Evolutionary conservation across 2,888 invertebrate species (phyloP).

Genomic region (Ophion slaviceki): DNA sequence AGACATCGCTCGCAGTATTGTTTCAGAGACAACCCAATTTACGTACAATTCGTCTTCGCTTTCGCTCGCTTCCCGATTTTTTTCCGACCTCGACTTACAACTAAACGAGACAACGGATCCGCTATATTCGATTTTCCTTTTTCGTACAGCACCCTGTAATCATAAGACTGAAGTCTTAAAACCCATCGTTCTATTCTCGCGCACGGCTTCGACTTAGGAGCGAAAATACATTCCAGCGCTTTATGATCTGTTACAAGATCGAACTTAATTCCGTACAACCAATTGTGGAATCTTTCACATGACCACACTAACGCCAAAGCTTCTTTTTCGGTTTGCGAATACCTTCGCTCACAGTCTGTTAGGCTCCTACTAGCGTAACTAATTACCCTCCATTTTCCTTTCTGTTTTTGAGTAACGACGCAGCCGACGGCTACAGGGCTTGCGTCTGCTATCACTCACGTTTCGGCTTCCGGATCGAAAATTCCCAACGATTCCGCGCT

Average conservation of each 20-base stretch:
- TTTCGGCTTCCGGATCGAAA: constrained; percentile 73
- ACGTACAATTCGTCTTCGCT: too few species aligned
- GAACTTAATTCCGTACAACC: constrained; percentile 80
- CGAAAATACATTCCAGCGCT: constrained; percentile 75
- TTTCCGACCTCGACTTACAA: not conserved
- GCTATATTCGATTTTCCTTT: constrained; percentile 72
- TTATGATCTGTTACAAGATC: constrained; percentile 70
- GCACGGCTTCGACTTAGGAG: constrained; percentile 61
- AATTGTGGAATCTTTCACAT: constrained; percentile 76
- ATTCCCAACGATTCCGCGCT: constrained; percentile 70
- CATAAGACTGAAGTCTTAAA: constrained; percentile 73
- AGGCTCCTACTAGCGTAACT: constrained; percentile 80
- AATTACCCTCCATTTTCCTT: constrained; percentile 75
- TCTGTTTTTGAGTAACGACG: constrained; percentile 73
- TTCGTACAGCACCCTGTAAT: constrained; percentile 72
- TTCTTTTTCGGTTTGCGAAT: constrained; percentile 66
- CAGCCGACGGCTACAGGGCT: constrained; percentile 77
- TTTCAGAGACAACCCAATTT: too few species aligned
- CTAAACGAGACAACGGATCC: constrained; percentile 73
- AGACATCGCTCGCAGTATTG: too few species aligned
- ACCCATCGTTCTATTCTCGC: constrained; percentile 73
- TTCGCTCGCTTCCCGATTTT: too few species aligned
- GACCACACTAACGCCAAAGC: constrained; percentile 62
- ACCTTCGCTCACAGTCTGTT: constrained; percentile 75
- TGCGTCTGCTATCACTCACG: constrained; percentile 77